Percentiles rank a stretch among this genome's conserved stretches.
Evolutionary conservation across 2,797 vertebrate genomes (phyloP).

Genomic region (Chelon labrosus): DNA sequence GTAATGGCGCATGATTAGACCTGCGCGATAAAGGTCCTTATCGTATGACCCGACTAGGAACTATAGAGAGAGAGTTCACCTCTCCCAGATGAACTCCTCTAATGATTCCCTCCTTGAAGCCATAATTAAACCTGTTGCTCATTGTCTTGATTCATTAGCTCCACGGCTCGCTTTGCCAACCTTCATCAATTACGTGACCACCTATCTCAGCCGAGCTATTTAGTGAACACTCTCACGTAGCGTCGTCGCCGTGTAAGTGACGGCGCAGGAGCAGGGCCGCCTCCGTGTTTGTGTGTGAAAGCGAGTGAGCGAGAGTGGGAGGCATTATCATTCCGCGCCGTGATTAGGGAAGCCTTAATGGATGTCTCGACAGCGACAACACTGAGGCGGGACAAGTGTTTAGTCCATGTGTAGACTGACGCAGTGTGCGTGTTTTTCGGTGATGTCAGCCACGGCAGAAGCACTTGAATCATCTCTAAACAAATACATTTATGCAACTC

Average conservation of each 20-base stretch:
- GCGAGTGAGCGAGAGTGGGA: slow-evolving; percentile 47
- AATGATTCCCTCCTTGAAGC: slow-evolving; percentile 75
- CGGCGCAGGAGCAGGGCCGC: slow-evolving; percentile 26
- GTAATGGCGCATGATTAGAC: slow-evolving; percentile 70
- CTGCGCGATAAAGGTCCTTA: slow-evolving; percentile 66
- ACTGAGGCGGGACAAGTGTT: slow-evolving; percentile 66
- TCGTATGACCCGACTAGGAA: slow-evolving; percentile 59
- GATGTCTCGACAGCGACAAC: slow-evolving; percentile 59
- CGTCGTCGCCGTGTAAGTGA: slow-evolving; percentile 53
- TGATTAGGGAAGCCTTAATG: slow-evolving; percentile 78
- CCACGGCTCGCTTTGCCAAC: slow-evolving; percentile 74
- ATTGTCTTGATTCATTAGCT: slow-evolving; percentile 84
- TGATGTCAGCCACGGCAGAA: slow-evolving; percentile 29
- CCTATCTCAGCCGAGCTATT: slow-evolving; percentile 72
- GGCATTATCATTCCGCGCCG: slow-evolving; percentile 66
- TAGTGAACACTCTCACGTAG: slow-evolving; percentile 70
- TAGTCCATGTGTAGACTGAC: slow-evolving; percentile 61
- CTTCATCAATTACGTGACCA: slow-evolving; percentile 81
- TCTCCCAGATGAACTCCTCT: slow-evolving; percentile 71
- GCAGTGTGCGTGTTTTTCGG: slow-evolving; percentile 11
- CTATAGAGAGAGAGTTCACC: slow-evolving; percentile 66
- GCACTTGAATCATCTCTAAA: slow-evolving; percentile 40
- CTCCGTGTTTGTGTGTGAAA: slow-evolving; percentile 24
- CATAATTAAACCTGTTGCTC: slow-evolving; percentile 80
- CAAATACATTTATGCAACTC: slow-evolving; percentile 22